These are phyloP conservation scores for Ailuropoda melanoleuca DNA, from an alignment of 2,113 vertebrate species.

Conservation along the genomic window DNA sequence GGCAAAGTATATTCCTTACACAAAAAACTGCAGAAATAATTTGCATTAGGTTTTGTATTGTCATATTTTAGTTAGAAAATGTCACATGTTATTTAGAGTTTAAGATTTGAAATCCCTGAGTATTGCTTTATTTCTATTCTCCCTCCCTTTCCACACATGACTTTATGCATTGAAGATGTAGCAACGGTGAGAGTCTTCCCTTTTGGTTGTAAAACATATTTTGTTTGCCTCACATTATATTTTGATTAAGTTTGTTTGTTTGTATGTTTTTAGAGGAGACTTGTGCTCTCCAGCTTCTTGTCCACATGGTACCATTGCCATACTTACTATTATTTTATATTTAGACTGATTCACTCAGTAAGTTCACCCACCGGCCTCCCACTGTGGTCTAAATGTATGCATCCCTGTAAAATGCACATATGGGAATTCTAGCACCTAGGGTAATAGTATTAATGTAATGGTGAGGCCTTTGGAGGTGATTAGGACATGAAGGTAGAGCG, in stretches of 20 bases:
- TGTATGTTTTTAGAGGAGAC: background rate
- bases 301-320: rapidly evolving
- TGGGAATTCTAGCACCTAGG: background rate
- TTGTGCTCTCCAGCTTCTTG: background rate
- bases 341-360: background rate
- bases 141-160: no score
- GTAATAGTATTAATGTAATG: background rate
- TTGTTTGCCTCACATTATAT: background rate
- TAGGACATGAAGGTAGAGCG: background rate
- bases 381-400: background rate
- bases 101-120: background rate
- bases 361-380: background rate
- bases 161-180: background rate
- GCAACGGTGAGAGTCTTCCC: rapidly evolving
- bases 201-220: background rate
- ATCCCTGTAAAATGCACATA: background rate
- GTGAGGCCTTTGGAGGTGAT: no score
- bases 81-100: background rate
- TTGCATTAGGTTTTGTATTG: background rate
- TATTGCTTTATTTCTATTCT: background rate
- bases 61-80: background rate
- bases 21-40: background rate
- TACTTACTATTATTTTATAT: background rate
- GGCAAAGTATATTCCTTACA: background rate
- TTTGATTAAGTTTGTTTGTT: background rate